Evolutionary conservation across 2,888 invertebrate genomes (phyloP), one percentile per base, ranked within the genome.

Genomic region (Lithodes maja): DNA sequence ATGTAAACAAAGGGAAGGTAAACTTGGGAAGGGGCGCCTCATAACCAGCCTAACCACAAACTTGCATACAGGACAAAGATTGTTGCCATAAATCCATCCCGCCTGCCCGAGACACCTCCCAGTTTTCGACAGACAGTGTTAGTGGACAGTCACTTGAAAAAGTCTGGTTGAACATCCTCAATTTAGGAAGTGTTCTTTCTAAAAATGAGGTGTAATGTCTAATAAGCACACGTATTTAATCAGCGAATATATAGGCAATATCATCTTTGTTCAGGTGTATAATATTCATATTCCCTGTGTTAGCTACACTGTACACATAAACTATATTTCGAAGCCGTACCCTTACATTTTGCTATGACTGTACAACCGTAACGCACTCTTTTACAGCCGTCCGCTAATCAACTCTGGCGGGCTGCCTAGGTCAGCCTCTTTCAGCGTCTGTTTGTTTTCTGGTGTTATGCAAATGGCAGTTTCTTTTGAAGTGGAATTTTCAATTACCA

Each of bases 1-100:
- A 80, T 82, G 86, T 55, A 86, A 86, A 86, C 86, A 86, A 86
- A 82, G 61, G 86, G 50, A 54, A 75, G 86, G 77, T 53, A 82
- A 75, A 86, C 81, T 54, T 12, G 86, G 33, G 75, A 61, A 61
- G 50, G 71, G 80, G 79, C 9, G 74, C 61, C 55, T 79, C 81
- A 33, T 82, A 75, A 74, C 82, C 55, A n/a, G 79, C 50, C 71
- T 61, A 81, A 81, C 86, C 86, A 81, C 81, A 82, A 81, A 82
- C 86, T 75, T 82, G 75, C 81, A 82, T 75, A 74, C 86, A 55
- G 49, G 82, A 86, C 61, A 84, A 84, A 75, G 80, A 81, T 86
- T 52, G 75, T 17, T 17, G 82, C 82, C 75, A 86, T 82, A 71
- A 86, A 74, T 80, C 71, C 52, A 52, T 61, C 55, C 17, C 15